phyloP scores from a whole-genome alignment of 2,113 vertebrate genomes.

The Microcebus lehilahytsara region DNA sequence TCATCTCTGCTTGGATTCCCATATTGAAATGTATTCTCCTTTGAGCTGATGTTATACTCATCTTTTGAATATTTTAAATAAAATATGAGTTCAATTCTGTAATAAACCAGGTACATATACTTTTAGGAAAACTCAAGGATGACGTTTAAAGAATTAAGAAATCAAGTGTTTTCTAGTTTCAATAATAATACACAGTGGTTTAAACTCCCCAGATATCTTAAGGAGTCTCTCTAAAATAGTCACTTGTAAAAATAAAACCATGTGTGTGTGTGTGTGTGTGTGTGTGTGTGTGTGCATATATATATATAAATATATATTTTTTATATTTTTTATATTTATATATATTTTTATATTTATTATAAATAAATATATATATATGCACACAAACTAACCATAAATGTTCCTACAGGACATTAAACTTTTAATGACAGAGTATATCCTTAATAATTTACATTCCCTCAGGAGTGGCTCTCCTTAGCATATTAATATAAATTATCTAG shows the following conservation, averaged over 20 bases:
- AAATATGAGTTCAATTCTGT: neutral
- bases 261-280: no score
- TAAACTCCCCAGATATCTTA: neutral
- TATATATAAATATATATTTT: no score
- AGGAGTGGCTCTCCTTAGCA: neutral
- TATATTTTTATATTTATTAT: no score
- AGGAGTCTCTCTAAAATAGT: neutral
- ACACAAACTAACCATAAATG: neutral
- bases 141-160: neutral
- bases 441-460: neutral
- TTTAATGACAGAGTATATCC: neutral
- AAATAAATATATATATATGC: no score
- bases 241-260: neutral
- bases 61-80: slow-evolving; percentile 23
- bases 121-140: neutral
- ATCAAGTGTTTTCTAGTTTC: neutral
- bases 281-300: no score
- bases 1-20: neutral
- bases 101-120: neutral
- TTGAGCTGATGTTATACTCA: neutral
- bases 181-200: neutral
- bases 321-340: no score
- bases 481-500: neutral
- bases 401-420: neutral
- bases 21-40: neutral